Conservation (phyloP, 1,140 invertebrate genomes). For the Drosophila oshimai region DNA sequence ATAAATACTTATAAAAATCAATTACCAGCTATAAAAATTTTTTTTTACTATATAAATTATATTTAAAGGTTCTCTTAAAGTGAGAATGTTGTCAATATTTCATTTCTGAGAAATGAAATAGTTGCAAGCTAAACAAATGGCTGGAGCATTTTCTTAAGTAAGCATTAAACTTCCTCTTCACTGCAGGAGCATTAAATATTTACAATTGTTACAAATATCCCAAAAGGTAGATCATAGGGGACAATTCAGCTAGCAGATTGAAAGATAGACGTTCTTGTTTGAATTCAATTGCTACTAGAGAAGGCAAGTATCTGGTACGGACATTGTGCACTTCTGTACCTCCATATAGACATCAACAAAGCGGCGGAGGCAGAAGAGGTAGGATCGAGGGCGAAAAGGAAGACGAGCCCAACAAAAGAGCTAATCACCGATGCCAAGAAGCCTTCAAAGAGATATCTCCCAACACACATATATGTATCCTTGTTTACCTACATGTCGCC, state of each 20-base stretch:
- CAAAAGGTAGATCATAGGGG: slow-evolving; percentile 17
- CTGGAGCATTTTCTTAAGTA: background rate
- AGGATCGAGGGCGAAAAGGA: slow-evolving; percentile 21
- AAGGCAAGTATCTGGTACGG: slow-evolving; percentile 37
- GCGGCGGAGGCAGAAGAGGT: slow-evolving; percentile 23
- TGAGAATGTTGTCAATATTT: too few relatives aligned
- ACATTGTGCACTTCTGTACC: slow-evolving; percentile 32
- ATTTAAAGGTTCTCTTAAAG: too few relatives aligned
- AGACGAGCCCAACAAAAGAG: slow-evolving; percentile 28
- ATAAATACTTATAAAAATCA: too few relatives aligned
- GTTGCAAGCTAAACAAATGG: background rate
- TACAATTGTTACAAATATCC: slow-evolving; percentile 20
- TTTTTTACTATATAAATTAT: too few relatives aligned
- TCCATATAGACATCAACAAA: slow-evolving; percentile 21
- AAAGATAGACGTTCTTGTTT: slow-evolving; percentile 20
- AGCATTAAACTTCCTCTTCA: slow-evolving; percentile 5
- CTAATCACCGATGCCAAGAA: slow-evolving; percentile 37
- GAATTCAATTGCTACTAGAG: slow-evolving; percentile 33
- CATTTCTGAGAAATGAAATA: background rate
- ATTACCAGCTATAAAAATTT: too few relatives aligned
- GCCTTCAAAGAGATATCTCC: slow-evolving; percentile 25
- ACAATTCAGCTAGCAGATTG: slow-evolving; percentile 29
- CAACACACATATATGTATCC: slow-evolving; percentile 5
- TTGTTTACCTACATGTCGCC: slow-evolving; percentile 54
- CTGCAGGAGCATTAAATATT: slow-evolving; percentile 15